Base-by-base conservation (phyloP, 1,140 invertebrate species). In the Telenomus remus region DNA sequence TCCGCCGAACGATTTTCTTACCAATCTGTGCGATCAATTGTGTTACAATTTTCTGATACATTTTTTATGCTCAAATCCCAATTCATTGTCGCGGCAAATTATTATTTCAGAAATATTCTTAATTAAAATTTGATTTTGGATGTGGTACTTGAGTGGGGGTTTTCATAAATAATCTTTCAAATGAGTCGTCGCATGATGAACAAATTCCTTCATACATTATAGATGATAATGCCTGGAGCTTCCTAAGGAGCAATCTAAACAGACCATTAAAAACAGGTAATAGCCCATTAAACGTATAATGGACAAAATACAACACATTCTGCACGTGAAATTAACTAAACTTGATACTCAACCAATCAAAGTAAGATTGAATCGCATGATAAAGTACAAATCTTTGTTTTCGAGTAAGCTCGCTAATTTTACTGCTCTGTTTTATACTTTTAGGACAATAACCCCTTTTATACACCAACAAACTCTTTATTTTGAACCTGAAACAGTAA, bases 211-310 rank as follows among this genome's bases (percentile, higher is more conserved):
- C 43, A 75, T 69, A 69, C 64, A 75, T 75, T 69, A 69, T 69
- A 64, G 43, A 75, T 66, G 59, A 69, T 64, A 75, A 69, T 59
- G 53, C 35, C 49, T 5, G 27, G 16, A 75, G 65, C 64, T 69
- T 68, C 64, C 59, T 75, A 69, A 75, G 72, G 59, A 64, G 64
- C 65, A 69, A 75, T 75, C 72, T 69, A 75, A 75, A 69, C 72
- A 69, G 71, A 75, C 72, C 72, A 75, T 75, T 75, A 75, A 75
- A 75, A 75, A 75, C 72, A 75, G 48, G 72, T 75, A 75, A 75
- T 75, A 75, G 72, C 72, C 72, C 72, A 75, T 75, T 75, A 75
- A 75, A 75, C 64, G 64, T 75, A 75, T 75, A 75, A 75, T 75
- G 65, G 72, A 75, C 72, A 75, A 75, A 69, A 75, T 75, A 69